Evolutionary conservation across 2,797 vertebrate species (phyloP).

Genomic region (Poecilia gillii): DNA sequence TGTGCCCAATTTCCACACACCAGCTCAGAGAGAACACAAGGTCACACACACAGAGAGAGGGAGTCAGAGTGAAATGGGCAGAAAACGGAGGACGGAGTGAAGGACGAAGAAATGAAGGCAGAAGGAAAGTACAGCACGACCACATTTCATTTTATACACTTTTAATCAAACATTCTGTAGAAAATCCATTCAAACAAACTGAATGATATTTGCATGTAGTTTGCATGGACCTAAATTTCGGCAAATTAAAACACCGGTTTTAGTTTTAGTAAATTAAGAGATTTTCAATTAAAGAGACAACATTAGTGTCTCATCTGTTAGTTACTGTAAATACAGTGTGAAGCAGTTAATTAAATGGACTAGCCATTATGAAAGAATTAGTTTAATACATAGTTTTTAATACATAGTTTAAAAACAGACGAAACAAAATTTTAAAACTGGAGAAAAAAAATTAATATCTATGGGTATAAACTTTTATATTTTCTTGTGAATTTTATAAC

Average conservation of each 20-base stretch:
- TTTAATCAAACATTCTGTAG: conserved; percentile 37
- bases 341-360: not conserved
- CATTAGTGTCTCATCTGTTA: not conserved
- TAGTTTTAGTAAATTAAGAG: not conserved
- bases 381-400: not conserved
- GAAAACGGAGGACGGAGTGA: conserved; percentile 52
- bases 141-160: conserved; percentile 45
- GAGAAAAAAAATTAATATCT: not conserved
- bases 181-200: conserved; percentile 50
- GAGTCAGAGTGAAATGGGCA: conserved; percentile 51
- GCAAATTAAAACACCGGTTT: not conserved
- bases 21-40: conserved; percentile 73
- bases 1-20: conserved; percentile 84
- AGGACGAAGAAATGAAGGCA: conserved; percentile 57
- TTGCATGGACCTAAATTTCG: conserved; percentile 22
- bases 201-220: conserved; percentile 44
- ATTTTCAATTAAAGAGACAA: not conserved
- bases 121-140: conserved; percentile 44
- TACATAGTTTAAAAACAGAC: not conserved
- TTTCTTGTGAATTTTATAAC: not conserved
- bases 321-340: not conserved
- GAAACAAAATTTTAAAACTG: not conserved
- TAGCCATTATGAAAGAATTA: not conserved
- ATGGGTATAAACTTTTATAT: not conserved
- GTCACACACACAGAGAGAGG: conserved; percentile 70